Conservation (phyloP, 2,888 invertebrate genomes). For the Tridacna crocea region DNA sequence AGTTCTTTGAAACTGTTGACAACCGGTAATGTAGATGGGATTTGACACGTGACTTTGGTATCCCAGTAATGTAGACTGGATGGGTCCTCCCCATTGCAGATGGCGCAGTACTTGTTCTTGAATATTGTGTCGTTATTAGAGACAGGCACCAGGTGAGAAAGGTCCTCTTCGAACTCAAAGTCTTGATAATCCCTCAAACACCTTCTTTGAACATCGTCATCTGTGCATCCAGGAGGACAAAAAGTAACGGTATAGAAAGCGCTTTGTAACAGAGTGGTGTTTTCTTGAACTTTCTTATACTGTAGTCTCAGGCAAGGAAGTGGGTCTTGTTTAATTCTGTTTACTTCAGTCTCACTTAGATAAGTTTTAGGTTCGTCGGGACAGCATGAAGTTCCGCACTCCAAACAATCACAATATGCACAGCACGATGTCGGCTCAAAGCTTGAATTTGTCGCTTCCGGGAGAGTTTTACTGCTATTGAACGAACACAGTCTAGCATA, state of each 20-base stretch:
- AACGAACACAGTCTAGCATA: not conserved
- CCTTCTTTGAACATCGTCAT: not conserved
- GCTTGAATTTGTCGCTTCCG: not conserved
- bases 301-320: too few species aligned
- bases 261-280: not conserved
- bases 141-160: conserved; percentile 6
- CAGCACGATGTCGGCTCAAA: too few species aligned
- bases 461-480: not conserved
- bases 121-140: not conserved
- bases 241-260: not conserved
- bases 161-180: conserved; percentile 2
- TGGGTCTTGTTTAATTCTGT: too few species aligned
- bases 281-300: too few species aligned
- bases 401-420: too few species aligned
- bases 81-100: not conserved
- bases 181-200: conserved; percentile 16
- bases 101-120: conserved; percentile 25
- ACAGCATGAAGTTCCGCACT: too few species aligned
- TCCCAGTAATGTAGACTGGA: not conserved
- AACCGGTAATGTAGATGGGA: not conserved
- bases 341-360: too few species aligned
- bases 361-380: too few species aligned
- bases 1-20: not conserved
- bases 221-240: conserved; percentile 2
- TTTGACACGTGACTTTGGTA: conserved; percentile 6